Conservation (phyloP, 2,797 vertebrate species). For the Cryptoprocta ferox region DNA sequence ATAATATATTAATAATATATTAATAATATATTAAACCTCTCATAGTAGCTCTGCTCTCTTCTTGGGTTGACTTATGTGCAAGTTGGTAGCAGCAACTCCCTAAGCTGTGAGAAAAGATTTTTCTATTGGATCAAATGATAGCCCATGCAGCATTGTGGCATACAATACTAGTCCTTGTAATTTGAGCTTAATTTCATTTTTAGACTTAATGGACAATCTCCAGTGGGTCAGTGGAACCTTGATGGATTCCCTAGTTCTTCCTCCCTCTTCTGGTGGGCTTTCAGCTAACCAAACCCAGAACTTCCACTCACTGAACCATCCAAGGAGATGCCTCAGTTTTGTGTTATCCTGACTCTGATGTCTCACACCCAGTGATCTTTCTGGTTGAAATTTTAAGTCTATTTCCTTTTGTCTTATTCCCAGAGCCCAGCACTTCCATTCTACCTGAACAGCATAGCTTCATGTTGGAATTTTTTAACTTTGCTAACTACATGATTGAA, state of each 20-base stretch:
- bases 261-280: background rate
- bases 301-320: background rate
- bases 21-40: background rate
- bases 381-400: background rate
- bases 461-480: background rate
- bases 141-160: background rate
- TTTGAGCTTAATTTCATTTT: constrained; percentile 46
- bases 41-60: background rate
- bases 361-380: background rate
- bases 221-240: background rate
- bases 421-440: background rate
- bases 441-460: background rate
- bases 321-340: background rate
- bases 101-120: background rate
- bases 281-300: background rate
- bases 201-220: background rate
- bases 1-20: background rate
- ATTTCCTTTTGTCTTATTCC: background rate
- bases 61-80: background rate
- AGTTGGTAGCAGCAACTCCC: background rate
- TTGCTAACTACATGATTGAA: background rate
- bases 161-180: background rate
- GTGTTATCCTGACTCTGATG: background rate
- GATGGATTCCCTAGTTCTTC: background rate
- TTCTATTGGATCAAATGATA: background rate